phyloP scores from a whole-genome alignment of 2,888 invertebrate species.

The Parnassius mnemosyne region DNA sequence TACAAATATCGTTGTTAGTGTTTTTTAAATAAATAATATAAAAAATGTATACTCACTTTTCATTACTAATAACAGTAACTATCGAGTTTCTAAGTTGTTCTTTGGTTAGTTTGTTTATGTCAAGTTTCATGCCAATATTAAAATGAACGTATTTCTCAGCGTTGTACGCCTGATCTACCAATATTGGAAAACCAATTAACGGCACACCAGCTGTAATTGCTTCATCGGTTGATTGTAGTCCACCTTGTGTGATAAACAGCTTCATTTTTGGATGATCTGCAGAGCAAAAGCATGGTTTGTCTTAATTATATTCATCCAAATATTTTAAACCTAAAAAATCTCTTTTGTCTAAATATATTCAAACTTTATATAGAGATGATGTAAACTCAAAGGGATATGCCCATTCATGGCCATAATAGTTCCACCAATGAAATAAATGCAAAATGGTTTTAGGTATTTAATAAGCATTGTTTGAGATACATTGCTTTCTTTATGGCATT shows the following conservation, averaged over 20 bases:
- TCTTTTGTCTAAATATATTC: too few relatives aligned
- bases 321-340: too few relatives aligned
- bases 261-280: conserved; percentile 22
- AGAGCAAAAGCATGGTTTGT: background rate
- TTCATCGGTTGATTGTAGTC: conserved; percentile 20
- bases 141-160: conserved; percentile 15
- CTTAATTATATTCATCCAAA: too few relatives aligned
- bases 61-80: conserved; percentile 2
- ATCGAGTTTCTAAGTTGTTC: conserved; percentile 6
- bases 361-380: too few relatives aligned
- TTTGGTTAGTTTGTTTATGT: background rate
- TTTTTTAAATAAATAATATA: too few relatives aligned
- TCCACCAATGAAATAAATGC: too few relatives aligned
- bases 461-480: too few relatives aligned
- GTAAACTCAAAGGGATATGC: too few relatives aligned
- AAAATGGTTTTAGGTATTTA: too few relatives aligned
- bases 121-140: conserved; percentile 6
- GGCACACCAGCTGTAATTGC: conserved; percentile 19
- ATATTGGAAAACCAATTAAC: conserved; percentile 7
- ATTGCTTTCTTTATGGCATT: too few relatives aligned
- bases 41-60: conserved; percentile 5
- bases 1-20: too few relatives aligned
- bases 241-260: conserved; percentile 21
- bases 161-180: conserved; percentile 10
- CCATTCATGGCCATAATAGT: too few relatives aligned